Evolutionary conservation across 2,113 vertebrate genomes (phyloP).

Genomic region (Corythaeola cristata): DNA sequence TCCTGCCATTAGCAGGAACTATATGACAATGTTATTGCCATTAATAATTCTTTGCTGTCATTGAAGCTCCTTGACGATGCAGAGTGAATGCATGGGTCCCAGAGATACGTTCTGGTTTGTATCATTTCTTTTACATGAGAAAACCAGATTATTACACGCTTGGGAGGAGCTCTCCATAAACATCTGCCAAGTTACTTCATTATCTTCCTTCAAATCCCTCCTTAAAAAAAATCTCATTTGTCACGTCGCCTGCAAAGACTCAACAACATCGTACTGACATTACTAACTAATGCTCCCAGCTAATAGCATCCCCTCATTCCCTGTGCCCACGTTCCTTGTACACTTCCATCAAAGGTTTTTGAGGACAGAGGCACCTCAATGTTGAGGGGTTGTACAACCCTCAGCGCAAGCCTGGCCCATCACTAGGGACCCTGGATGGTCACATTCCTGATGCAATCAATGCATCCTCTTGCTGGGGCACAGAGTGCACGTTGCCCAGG

Average conservation of each 20-base stretch:
- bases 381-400: neutral
- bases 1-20: constrained; percentile 15
- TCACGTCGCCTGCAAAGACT: neutral
- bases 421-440: neutral
- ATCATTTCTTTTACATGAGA: constrained; percentile 34
- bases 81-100: neutral
- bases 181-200: constrained; percentile 56
- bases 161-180: constrained; percentile 56
- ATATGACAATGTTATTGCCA: neutral
- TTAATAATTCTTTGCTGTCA: constrained; percentile 54
- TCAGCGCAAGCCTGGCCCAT: neutral
- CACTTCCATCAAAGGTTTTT: accelerated
- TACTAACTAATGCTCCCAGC: neutral
- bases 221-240: constrained; percentile 44
- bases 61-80: constrained; percentile 7
- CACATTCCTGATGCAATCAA: accelerated
- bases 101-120: neutral
- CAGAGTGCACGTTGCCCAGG: accelerated
- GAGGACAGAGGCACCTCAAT: neutral
- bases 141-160: constrained; percentile 26
- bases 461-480: neutral
- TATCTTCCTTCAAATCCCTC: constrained; percentile 48
- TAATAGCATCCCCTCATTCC: neutral
- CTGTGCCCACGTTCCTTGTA: neutral
- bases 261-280: neutral